Evolutionary conservation across 35 echinoderm and acorn worm genomes (phyloP), one percentile per base, ranked within the genome.

Genomic region (Eucidaris tribuloides): DNA sequence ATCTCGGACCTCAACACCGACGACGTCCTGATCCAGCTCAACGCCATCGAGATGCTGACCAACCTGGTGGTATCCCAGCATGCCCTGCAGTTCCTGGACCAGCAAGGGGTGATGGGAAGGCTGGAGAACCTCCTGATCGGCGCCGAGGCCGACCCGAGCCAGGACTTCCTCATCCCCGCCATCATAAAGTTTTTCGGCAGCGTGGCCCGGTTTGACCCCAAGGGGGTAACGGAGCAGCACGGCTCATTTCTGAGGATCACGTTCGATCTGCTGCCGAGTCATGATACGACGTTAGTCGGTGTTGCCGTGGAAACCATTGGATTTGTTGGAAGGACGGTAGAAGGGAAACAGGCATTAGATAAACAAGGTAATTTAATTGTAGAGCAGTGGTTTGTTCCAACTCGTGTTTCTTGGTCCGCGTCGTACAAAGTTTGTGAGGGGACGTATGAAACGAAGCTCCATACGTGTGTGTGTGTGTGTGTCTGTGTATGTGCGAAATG

Each of bases 281-380:
- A 68, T n/a, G 93, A 96, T 44, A 49, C 84, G 24, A 35, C 84
- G 14, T 46, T 91, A 42, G 42, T 78, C 19, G 66, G 68, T 54
- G 81, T 91, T 42, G 93, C 84, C 14, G 84, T 91, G 43, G 93
- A 96, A 34, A 91, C 93, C 0, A 35, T 96, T 1, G 89, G 89
- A 31, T 58, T 91, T 29, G 60, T 96, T 62, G 93, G 88, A 37
- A 48, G 38, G 34, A 70, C 84, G 7, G 71, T 71, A 23, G 88
- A 81, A 35, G 93, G 93, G n/a, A 96, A 96, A 45, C 74, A 81
- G 38, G 82, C 84, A 5, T 62, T 96, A 25, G 65, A 91, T 84
- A 96, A 91, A 45, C 93, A 96, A 87, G 93, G 93, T 96, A 71
- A 59, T n/a, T n/a, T n/a, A n/a, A n/a, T n/a, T n/a, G n/a, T n/a